phyloP scores from a whole-genome alignment of 2,113 vertebrate species.

The Osmerus mordax region DNA sequence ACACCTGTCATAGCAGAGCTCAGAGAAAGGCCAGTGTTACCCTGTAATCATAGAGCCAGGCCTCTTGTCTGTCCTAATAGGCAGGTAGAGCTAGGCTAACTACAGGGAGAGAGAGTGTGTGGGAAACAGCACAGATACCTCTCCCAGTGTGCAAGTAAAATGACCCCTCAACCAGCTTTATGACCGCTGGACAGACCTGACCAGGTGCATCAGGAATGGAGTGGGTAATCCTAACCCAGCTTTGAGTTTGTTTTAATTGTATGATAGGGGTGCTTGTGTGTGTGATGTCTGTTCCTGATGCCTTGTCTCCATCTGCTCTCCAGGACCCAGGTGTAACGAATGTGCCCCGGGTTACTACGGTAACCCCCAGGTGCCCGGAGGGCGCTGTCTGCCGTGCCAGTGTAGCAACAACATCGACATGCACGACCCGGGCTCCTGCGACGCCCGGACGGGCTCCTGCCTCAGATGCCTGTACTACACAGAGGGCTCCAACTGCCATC shows the following conservation, averaged over 20 bases:
- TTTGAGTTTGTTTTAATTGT: too few relatives aligned
- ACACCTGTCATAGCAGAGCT: background rate
- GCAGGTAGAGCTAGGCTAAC: constrained; percentile 3
- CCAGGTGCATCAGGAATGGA: background rate
- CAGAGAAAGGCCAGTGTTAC: background rate
- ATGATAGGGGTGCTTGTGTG: background rate
- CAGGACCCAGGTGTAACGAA: constrained; percentile 86
- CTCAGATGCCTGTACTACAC: constrained; percentile 89
- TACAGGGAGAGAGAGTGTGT: constrained; percentile 9
- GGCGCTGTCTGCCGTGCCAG: constrained; percentile 80
- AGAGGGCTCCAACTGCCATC: constrained; percentile 80
- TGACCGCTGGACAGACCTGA: background rate
- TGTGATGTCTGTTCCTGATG: constrained; percentile 21
- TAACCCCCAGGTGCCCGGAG: constrained; percentile 77
- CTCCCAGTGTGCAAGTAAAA: background rate
- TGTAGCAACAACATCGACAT: constrained; percentile 91
- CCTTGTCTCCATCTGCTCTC: constrained; percentile 8
- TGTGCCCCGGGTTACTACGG: constrained; percentile 89
- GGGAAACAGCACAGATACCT: background rate
- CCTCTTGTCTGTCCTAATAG: background rate
- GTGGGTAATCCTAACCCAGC: too few relatives aligned
- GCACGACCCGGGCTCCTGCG: constrained; percentile 82
- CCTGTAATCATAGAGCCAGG: constrained; percentile 26
- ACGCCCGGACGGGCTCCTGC: constrained; percentile 78
- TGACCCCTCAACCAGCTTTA: background rate